Percentiles rank a stretch among this genome's conserved stretches.
Conservation (phyloP, 2,888 invertebrate genomes). For the Standfussiana lucernea region DNA sequence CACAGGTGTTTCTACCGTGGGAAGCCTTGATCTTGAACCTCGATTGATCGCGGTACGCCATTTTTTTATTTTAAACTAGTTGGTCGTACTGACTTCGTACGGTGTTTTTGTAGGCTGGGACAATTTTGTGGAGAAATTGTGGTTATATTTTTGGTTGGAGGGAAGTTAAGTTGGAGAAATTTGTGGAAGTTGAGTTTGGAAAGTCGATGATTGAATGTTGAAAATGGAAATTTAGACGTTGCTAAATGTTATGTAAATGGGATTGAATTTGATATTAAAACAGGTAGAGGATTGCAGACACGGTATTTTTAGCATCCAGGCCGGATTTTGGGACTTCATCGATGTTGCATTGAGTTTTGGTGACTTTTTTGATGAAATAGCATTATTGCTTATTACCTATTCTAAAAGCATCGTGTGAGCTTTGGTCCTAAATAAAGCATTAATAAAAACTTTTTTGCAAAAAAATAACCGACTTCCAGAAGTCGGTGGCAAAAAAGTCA, state of each 20-base stretch:
- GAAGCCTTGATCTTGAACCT: slow-evolving; percentile 82
- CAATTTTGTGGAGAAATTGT: neutral
- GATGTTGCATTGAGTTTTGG: too few species aligned
- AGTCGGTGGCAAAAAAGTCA: too few species aligned
- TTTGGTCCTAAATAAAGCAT: neutral
- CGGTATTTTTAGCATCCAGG: neutral
- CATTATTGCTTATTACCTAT: neutral
- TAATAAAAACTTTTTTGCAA: too few species aligned
- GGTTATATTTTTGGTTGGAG: too few species aligned
- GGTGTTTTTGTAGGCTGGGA: slow-evolving; percentile 26
- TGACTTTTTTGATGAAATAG: neutral
- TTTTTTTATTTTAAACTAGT: slow-evolving; percentile 72
- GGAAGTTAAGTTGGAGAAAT: neutral
- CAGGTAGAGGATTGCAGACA: neutral
- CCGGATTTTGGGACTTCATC: neutral
- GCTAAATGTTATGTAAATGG: neutral
- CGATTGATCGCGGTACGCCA: slow-evolving; percentile 74
- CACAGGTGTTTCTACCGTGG: slow-evolving; percentile 87
- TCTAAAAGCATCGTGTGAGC: too few species aligned
- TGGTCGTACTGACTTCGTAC: slow-evolving; percentile 35
- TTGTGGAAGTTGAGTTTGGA: neutral
- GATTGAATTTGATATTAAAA: neutral
- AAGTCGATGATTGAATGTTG: neutral
- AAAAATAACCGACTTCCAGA: too few species aligned
- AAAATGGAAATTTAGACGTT: neutral